Evolutionary conservation across 1,140 invertebrate genomes (phyloP).

Genomic region (Orchestia grillus): DNA sequence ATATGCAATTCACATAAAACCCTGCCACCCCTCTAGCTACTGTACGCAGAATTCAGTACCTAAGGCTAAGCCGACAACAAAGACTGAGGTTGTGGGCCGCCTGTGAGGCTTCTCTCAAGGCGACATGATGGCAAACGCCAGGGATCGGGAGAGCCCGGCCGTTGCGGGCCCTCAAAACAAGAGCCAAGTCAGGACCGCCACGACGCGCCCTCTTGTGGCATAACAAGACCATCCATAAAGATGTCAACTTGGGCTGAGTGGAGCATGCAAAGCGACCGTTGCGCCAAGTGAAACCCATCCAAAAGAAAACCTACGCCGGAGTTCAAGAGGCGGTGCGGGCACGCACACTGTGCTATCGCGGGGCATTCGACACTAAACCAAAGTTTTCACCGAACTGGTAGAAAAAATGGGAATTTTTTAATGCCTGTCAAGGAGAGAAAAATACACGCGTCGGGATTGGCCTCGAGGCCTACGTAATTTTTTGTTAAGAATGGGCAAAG

Average conservation of each 20-base stretch:
- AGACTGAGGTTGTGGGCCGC: background rate
- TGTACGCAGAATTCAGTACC: background rate
- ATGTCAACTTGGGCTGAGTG: conserved; percentile 36
- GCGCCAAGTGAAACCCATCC: background rate
- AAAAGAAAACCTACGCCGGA: conserved; percentile 16
- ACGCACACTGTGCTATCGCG: background rate
- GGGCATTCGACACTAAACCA: background rate
- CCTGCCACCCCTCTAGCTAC: background rate
- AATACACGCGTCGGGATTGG: background rate
- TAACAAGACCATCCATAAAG: conserved; percentile 52
- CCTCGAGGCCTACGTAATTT: too few species aligned
- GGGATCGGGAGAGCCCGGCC: background rate
- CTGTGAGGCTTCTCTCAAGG: background rate
- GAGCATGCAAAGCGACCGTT: conserved; percentile 29
- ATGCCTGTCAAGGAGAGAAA: background rate
- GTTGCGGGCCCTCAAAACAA: background rate
- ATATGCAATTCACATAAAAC: too few species aligned
- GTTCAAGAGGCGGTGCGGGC: background rate
- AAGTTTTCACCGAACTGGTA: background rate
- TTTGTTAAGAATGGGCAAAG: too few species aligned
- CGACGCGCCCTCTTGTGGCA: conserved; percentile 37
- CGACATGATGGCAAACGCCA: background rate
- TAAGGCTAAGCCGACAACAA: background rate
- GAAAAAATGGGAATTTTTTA: background rate
- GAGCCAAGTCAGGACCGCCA: background rate